Percentiles rank a stretch among this genome's conserved stretches.
phyloP scores from a whole-genome alignment of 2,797 vertebrate genomes.

The Diceros bicornis region DNA sequence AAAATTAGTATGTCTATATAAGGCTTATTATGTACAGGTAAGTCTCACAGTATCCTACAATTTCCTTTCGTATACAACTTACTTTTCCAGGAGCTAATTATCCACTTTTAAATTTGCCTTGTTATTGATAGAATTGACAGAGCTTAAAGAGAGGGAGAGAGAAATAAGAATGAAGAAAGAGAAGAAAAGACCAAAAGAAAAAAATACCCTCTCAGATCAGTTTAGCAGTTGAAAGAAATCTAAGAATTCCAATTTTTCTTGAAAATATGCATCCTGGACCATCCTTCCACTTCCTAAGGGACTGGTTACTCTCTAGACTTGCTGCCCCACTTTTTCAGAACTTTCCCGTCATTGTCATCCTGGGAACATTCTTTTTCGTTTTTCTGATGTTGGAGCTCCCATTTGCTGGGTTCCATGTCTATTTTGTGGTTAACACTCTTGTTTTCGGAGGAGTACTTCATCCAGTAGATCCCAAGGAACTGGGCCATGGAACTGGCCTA shows the following conservation, averaged over 20 bases:
- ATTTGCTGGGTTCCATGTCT: not conserved
- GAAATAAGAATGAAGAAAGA: not conserved
- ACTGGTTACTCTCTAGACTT: not conserved
- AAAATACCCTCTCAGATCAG: not conserved
- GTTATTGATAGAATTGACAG: not conserved
- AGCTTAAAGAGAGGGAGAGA: not conserved
- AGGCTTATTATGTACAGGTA: not conserved
- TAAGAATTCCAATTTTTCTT: not conserved
- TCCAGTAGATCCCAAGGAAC: not conserved
- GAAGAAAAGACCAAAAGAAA: not conserved
- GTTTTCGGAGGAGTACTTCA: not conserved
- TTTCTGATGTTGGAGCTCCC: not conserved
- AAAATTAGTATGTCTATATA: not conserved
- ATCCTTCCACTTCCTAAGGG: not conserved
- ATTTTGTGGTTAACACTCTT: not conserved
- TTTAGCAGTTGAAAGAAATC: not conserved
- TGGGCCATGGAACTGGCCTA: not conserved
- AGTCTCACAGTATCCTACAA: not conserved
- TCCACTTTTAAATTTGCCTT: not conserved
- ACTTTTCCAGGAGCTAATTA: constrained; percentile 20
- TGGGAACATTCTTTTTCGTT: not conserved
- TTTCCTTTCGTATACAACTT: not conserved
- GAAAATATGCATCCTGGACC: not conserved
- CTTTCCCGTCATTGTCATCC: not conserved
- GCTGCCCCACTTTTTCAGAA: not conserved